A percentile compares a stretch with the other conserved stretches of the same genome.
These are phyloP conservation scores for Clytia hemisphaerica DNA, from an alignment of 30 jellyfish, hydroid and myxozoan genomes.

Conservation along the genomic window DNA sequence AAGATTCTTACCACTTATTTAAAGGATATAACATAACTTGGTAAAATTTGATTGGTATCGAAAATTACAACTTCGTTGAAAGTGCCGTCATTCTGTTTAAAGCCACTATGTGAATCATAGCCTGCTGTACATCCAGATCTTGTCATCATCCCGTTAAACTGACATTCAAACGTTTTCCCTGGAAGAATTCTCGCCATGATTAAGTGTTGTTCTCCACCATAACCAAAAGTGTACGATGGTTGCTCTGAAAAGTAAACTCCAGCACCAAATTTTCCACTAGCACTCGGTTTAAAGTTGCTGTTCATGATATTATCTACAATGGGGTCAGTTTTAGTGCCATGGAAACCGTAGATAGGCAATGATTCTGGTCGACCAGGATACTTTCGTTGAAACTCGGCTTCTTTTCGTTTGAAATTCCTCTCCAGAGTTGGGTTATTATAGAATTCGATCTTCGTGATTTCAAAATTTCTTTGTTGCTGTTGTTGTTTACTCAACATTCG, in stretches of 20 bases:
- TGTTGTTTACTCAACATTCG: slow-evolving; percentile 22
- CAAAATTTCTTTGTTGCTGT: neutral
- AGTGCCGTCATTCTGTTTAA: neutral
- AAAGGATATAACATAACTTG: slow-evolving; percentile 9
- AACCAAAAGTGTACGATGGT: no score
- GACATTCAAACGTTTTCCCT: neutral
- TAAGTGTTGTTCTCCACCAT: neutral
- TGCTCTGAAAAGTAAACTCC: slow-evolving; percentile 49
- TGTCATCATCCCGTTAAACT: neutral
- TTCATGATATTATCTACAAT: slow-evolving; percentile 30
- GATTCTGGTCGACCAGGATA: neutral
- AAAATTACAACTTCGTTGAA: slow-evolving; percentile 14
- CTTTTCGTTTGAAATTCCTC: slow-evolving; percentile 28
- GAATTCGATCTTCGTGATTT: slow-evolving; percentile 22
- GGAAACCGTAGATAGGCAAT: slow-evolving; percentile 44
- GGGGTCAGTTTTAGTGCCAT: slow-evolving; percentile 30
- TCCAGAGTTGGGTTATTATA: slow-evolving; percentile 17
- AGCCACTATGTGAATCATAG: slow-evolving; percentile 16
- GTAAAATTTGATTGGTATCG: slow-evolving; percentile 7
- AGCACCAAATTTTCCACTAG: slow-evolving; percentile 39
- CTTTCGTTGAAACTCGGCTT: slow-evolving; percentile 1
- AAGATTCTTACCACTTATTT: no score
- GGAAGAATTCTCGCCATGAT: slow-evolving; percentile 12
- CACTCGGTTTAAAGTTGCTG: slow-evolving; percentile 29
- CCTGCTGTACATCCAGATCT: slow-evolving; percentile 10